phyloP scores from a whole-genome alignment of 2,113 vertebrate species.

The Sebastes fasciatus region DNA sequence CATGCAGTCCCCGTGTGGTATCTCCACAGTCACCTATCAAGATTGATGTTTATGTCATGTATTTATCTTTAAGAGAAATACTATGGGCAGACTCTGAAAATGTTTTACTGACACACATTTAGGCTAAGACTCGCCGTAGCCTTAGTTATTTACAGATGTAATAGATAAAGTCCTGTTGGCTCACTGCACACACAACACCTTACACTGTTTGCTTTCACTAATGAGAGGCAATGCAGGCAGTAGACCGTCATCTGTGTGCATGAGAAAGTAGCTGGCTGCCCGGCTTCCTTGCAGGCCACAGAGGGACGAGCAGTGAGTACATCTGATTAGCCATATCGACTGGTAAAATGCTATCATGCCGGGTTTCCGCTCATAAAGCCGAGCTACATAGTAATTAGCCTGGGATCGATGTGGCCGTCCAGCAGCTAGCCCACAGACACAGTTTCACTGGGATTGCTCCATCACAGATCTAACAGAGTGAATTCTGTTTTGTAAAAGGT shows the following conservation, averaged over 20 bases:
- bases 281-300: conserved; percentile 36
- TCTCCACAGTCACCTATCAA: no score
- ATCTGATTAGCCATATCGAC: conserved; percentile 67
- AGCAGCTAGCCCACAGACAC: conserved; percentile 22
- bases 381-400: conserved; percentile 64
- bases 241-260: conserved; percentile 19
- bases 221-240: conserved; percentile 25
- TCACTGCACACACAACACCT: background rate
- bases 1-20: no score
- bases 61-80: no score
- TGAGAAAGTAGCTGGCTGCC: conserved; percentile 29
- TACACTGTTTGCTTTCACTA: conserved; percentile 16
- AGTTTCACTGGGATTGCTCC: conserved; percentile 4
- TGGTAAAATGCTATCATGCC: conserved; percentile 62
- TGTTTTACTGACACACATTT: no score
- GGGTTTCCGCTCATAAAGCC: conserved; percentile 68
- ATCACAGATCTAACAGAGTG: conserved; percentile 16
- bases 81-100: no score
- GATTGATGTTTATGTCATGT: no score
- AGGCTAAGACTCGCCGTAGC: no score
- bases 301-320: conserved; percentile 45
- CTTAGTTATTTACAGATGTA: conserved; percentile 11
- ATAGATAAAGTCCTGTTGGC: background rate
- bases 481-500: conserved; percentile 16
- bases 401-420: conserved; percentile 51